Conservation (phyloP, 2,113 vertebrate species). For the Caretta caretta region DNA sequence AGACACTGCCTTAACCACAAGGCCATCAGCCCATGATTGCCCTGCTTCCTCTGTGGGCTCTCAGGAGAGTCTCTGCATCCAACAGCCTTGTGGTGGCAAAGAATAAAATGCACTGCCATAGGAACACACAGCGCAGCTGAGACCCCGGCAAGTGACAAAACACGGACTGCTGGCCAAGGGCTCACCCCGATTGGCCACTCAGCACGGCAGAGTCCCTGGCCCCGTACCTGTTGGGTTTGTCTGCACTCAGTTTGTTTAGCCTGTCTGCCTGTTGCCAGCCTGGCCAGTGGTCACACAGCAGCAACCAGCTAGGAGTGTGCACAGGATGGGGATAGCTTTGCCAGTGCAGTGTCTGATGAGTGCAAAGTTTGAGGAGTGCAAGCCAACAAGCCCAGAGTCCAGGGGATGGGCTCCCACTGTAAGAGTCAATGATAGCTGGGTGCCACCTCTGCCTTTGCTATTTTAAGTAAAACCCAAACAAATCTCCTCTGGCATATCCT, state of each 20-base stretch:
- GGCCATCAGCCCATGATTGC: too few relatives aligned
- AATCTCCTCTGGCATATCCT: too few relatives aligned
- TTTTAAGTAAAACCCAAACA: too few relatives aligned
- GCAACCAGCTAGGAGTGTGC: accelerated
- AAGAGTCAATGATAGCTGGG: background rate
- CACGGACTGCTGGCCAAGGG: background rate
- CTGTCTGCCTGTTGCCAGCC: background rate
- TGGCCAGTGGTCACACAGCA: background rate
- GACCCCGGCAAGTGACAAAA: background rate
- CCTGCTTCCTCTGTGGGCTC: too few relatives aligned
- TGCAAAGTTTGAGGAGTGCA: too few relatives aligned
- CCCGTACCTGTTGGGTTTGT: background rate
- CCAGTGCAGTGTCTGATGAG: too few relatives aligned
- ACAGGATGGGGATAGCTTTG: too few relatives aligned
- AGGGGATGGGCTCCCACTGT: accelerated
- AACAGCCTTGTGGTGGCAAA: too few relatives aligned
- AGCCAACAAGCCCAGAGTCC: too few relatives aligned
- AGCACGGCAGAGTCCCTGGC: background rate
- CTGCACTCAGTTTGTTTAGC: conserved; percentile 44
- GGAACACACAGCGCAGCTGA: accelerated
- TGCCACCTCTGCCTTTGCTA: background rate
- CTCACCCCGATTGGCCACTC: background rate
- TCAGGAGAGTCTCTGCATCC: too few relatives aligned
- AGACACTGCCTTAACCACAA: too few relatives aligned
- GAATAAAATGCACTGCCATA: background rate